Percentiles rank a stretch among this genome's conserved stretches.
Evolutionary conservation across 1,140 invertebrate genomes (phyloP).

Genomic region (Bathynomus jamesi): DNA sequence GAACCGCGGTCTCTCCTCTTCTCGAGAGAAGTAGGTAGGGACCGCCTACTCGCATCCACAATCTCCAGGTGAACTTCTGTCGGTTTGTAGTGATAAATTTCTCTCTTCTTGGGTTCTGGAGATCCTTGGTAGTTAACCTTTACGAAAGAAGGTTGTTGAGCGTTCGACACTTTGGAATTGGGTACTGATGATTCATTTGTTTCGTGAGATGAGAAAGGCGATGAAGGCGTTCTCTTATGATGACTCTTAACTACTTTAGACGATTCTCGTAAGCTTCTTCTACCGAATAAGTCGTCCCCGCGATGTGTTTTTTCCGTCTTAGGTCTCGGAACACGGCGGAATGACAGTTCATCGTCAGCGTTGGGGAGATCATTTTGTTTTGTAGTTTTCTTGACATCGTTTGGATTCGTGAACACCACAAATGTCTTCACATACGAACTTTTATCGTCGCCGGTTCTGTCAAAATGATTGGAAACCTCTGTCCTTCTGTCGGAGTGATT

Average conservation of each 20-base stretch:
- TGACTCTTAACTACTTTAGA: too few relatives aligned
- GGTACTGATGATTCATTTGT: too few relatives aligned
- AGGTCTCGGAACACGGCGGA: too few relatives aligned
- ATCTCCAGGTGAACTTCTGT: not conserved
- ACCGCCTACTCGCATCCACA: not conserved
- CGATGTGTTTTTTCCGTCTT: too few relatives aligned
- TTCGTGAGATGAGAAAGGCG: too few relatives aligned
- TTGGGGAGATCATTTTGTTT: not conserved
- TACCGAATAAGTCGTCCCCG: not conserved
- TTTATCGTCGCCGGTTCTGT: not conserved
- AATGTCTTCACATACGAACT: conserved; percentile 8
- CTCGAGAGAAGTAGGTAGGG: not conserved
- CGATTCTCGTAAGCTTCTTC: not conserved
- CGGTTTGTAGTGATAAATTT: not conserved
- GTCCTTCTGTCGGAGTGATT: too few relatives aligned
- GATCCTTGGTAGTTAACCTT: not conserved
- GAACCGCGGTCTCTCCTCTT: not conserved
- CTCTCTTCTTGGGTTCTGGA: not conserved
- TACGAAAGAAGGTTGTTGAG: not conserved
- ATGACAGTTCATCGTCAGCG: too few relatives aligned
- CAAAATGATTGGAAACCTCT: not conserved
- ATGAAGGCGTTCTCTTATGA: too few relatives aligned
- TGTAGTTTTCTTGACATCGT: not conserved
- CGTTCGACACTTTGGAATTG: not conserved
- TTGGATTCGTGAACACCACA: conserved; percentile 10